Percentiles rank a stretch among this genome's conserved stretches.
These are phyloP conservation scores for Anthopleura xanthogrammica DNA, from an alignment of 92 coral and sea anemone genomes.

Conservation along the genomic window DNA sequence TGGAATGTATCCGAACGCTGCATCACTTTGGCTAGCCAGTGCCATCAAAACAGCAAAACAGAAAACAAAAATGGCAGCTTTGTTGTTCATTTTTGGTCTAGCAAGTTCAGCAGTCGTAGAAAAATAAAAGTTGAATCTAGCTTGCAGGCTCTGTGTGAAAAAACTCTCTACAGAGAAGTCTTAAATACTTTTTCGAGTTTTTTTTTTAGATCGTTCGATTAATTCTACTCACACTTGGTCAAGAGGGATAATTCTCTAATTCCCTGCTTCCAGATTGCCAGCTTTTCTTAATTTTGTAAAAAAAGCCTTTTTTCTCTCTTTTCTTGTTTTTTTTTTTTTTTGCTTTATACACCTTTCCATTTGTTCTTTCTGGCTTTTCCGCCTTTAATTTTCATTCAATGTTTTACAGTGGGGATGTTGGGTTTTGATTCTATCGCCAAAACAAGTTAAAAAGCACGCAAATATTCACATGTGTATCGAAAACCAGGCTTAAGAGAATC, in stretches of 20 bases:
- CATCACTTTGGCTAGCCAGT: background rate
- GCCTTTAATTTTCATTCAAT: no score
- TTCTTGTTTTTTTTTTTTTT: no score
- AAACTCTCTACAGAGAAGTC: background rate
- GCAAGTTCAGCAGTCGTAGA: background rate
- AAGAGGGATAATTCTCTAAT: slow-evolving; percentile 1
- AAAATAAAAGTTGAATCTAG: background rate
- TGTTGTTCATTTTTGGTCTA: background rate
- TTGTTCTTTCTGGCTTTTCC: no score
- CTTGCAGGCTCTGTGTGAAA: background rate
- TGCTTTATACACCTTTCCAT: no score
- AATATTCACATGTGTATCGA: no score
- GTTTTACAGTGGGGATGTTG: no score
- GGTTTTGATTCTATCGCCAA: no score
- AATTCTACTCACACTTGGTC: background rate
- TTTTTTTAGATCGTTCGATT: background rate
- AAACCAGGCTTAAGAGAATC: no score
- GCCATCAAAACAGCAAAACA: background rate
- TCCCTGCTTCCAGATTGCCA: no score
- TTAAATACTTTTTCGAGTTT: background rate
- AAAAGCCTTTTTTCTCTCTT: no score
- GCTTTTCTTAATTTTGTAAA: no score
- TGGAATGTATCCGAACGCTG: background rate
- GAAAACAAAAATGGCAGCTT: background rate
- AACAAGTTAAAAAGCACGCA: no score